Base-by-base conservation (phyloP, 2,113 vertebrate genomes). In the Podarcis muralis region DNA sequence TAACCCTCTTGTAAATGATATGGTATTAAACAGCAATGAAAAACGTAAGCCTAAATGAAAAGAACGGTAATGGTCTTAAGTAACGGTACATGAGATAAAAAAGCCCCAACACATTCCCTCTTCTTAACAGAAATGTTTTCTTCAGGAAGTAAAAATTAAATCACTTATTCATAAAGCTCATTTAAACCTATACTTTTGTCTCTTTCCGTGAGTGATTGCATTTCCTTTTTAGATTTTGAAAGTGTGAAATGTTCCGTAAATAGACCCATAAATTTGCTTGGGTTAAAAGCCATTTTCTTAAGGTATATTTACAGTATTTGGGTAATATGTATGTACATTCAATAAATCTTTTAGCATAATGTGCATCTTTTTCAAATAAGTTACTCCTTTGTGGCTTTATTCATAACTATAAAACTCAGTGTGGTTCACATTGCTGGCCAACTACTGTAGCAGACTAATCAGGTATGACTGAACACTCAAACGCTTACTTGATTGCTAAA, bases 261-360 rank as follows among this genome's bases (percentile, higher is more conserved):
- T 87, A 81, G 69, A 72, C 25, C 22, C 30, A 83, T 87, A 76
- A 89, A 91, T 93, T 90, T 37, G 66, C 35, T 59, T 25, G 76
- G 18, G 57, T 77, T 87, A 84, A 82, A 88, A 84, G 48, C 75
- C 91, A 83, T 85, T 86, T 93, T 85, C 30, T 74, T 87, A 91
- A 80, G 62, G 32, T 86, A 83, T 68, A 93, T 85, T 93, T 90
- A 81, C 20, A 85, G 23, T 87, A 88, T 92, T 89, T 93, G 15
- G 83, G 11, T 76, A 74, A 80, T 88, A 32, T 82, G 6, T 32
- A 86, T 84, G 74, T 89, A 25, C 5, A 78, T 37, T 78, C n/a
- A 83, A 68, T 86, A 81, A 79, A 87, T 90, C 76, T 85, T 40
- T 86, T 90, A 66, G 65, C 86, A 80, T 85, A 87, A 89, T 82